These are phyloP conservation scores for Enteromius treurensis DNA, from an alignment of 2,797 vertebrate species.

Conservation along the genomic window DNA sequence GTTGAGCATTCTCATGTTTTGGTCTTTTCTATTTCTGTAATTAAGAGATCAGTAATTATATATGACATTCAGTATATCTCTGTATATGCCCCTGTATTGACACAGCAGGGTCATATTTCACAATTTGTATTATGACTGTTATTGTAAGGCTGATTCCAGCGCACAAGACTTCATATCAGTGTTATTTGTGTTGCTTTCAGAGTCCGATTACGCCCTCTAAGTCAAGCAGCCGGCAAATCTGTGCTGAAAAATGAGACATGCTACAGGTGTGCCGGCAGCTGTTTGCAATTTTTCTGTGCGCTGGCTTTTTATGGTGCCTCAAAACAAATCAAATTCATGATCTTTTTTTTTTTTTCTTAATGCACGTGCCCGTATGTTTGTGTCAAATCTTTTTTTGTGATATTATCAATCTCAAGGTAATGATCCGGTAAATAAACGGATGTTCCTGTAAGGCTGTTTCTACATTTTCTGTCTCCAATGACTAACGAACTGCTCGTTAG, in stretches of 20 bases:
- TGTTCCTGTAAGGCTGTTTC: slow-evolving; percentile 67
- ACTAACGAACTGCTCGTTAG: slow-evolving; percentile 9
- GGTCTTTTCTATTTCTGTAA: background rate
- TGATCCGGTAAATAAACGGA: slow-evolving; percentile 71
- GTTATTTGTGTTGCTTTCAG: slow-evolving; percentile 50
- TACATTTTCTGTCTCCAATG: slow-evolving; percentile 66
- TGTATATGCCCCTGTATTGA: background rate
- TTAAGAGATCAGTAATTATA: background rate
- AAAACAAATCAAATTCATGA: slow-evolving; percentile 63
- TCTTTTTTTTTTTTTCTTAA: slow-evolving; percentile 58
- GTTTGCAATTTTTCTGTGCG: slow-evolving; percentile 72
- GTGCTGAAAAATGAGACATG: slow-evolving; percentile 58
- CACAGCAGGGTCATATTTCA: slow-evolving; percentile 51
- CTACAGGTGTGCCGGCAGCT: slow-evolving; percentile 77
- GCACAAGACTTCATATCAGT: slow-evolving; percentile 51
- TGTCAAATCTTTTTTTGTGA: slow-evolving; percentile 59
- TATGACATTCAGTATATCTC: background rate
- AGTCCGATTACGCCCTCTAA: slow-evolving; percentile 55
- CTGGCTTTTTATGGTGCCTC: slow-evolving; percentile 54
- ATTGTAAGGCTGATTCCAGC: slow-evolving; percentile 42
- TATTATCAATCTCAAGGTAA: slow-evolving; percentile 78
- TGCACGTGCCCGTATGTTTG: slow-evolving; percentile 30
- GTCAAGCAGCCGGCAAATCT: slow-evolving; percentile 58
- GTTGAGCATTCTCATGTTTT: background rate
- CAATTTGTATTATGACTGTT: slow-evolving; percentile 27